A percentile compares a stretch with the other conserved stretches of the same genome.
Conservation (phyloP, 2,888 invertebrate genomes). For the Leucophenga maculata region DNA sequence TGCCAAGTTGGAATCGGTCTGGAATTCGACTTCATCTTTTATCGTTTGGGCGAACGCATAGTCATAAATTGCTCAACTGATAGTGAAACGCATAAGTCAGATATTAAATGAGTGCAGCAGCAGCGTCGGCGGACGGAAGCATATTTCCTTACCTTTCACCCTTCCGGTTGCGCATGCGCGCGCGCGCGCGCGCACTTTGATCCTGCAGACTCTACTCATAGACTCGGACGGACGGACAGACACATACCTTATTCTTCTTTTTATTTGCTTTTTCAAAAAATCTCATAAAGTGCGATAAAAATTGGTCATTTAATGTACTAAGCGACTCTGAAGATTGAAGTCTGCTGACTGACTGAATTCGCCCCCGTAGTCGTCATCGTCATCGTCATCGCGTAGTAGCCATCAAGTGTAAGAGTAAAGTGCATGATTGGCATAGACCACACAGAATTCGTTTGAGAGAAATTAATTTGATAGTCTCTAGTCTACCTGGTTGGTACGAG, state of each 20-base stretch:
- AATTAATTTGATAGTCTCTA: constrained; percentile 12
- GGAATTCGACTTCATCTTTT: neutral
- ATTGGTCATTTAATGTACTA: constrained; percentile 11
- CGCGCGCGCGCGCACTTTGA: neutral
- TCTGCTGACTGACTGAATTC: neutral
- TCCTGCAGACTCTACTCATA: too few relatives aligned
- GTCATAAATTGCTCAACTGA: constrained; percentile 20
- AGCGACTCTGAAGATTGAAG: neutral
- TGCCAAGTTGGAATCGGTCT: too few relatives aligned
- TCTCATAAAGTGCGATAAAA: constrained; percentile 20
- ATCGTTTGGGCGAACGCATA: neutral
- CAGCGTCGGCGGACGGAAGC: constrained; percentile 13
- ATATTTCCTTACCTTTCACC: constrained; percentile 16
- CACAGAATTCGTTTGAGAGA: constrained; percentile 41
- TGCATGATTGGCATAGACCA: constrained; percentile 65
- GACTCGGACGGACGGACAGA: too few relatives aligned
- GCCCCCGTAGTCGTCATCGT: neutral
- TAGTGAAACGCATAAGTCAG: constrained; percentile 18
- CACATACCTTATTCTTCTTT: neutral
- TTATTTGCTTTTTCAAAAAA: neutral
- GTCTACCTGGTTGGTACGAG: neutral
- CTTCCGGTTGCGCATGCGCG: constrained; percentile 5
- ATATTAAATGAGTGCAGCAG: constrained; percentile 11
- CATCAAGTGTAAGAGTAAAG: constrained; percentile 54
- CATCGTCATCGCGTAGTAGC: neutral